A percentile compares a stretch with the other conserved stretches of the same genome.
phyloP scores from a whole-genome alignment of 2,888 invertebrate species.

The Drosophila mimetica region DNA sequence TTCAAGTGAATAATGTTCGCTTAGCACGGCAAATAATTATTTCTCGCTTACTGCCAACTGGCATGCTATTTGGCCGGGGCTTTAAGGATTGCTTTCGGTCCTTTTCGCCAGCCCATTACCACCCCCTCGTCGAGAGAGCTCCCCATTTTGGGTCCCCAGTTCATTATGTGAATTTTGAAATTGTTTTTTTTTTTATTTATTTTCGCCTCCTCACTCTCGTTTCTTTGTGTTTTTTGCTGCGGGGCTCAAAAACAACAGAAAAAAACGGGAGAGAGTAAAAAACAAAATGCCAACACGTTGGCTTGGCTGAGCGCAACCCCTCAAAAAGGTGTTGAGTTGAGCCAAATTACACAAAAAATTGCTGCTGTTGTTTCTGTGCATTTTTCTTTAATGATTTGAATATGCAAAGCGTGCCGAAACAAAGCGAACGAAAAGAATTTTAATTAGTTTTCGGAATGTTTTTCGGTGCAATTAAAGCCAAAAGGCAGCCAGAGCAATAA shows the following conservation, averaged over 20 bases:
- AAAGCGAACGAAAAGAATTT: constrained; percentile 56
- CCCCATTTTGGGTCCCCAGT: constrained; percentile 42
- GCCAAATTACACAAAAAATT: constrained; percentile 55
- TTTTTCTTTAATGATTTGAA: constrained; percentile 61
- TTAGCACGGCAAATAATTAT: constrained; percentile 83
- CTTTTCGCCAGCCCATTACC: constrained; percentile 18
- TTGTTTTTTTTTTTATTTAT: constrained; percentile 52
- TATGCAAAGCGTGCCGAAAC: constrained; percentile 34
- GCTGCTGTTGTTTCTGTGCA: constrained; percentile 32
- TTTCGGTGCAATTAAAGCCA: constrained; percentile 57
- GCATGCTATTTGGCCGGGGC: constrained; percentile 69
- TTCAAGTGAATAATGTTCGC: constrained; percentile 79
- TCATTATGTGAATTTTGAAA: constrained; percentile 73
- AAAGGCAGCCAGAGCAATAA: constrained; percentile 45
- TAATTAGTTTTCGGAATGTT: constrained; percentile 59
- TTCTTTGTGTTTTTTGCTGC: constrained; percentile 53
- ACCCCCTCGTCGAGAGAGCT: constrained; percentile 2
- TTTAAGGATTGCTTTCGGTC: constrained; percentile 48
- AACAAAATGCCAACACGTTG: constrained; percentile 72
- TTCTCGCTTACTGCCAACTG: constrained; percentile 73
- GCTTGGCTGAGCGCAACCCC: constrained; percentile 24
- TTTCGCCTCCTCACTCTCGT: constrained; percentile 11
- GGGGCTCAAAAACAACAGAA: constrained; percentile 40
- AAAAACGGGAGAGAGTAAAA: constrained; percentile 19
- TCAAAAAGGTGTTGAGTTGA: constrained; percentile 65